phyloP scores from a whole-genome alignment of 2,797 vertebrate genomes.

The Rhinichthys osculus region DNA sequence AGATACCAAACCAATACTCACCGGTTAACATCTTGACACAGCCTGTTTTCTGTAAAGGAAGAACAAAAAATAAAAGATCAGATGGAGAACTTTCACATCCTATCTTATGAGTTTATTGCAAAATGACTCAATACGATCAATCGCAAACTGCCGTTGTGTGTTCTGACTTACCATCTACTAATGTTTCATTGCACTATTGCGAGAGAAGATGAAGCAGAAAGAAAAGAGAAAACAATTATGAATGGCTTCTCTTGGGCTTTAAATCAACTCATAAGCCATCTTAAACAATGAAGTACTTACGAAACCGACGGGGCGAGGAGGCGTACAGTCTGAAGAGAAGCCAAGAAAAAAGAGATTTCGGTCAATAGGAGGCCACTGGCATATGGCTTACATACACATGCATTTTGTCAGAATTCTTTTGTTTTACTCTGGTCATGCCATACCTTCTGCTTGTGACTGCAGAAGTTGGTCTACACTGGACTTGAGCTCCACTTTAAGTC shows the following conservation, averaged over 20 bases:
- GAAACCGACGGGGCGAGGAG: neutral
- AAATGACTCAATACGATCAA: neutral
- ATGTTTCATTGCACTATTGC: too few species aligned
- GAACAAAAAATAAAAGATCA: neutral
- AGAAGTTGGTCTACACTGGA: slow-evolving; percentile 28
- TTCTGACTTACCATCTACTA: neutral
- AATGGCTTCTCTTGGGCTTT: too few species aligned
- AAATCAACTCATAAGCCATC: neutral
- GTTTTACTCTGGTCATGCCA: neutral
- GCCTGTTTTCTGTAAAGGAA: slow-evolving; percentile 4
- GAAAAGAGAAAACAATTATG: too few species aligned
- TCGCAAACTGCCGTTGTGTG: neutral
- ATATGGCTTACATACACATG: neutral
- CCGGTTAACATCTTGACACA: slow-evolving; percentile 30
- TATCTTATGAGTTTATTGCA: neutral
- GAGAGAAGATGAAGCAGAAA: too few species aligned
- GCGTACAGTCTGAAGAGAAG: neutral
- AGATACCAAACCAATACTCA: neutral
- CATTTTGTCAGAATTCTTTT: neutral
- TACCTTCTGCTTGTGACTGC: neutral
- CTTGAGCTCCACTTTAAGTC: neutral
- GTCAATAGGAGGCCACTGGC: neutral
- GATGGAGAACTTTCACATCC: too few species aligned
- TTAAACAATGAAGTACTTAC: neutral
- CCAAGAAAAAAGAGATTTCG: neutral